phyloP scores from a whole-genome alignment of 1,140 invertebrate species.

The Ceratitis capitata region DNA sequence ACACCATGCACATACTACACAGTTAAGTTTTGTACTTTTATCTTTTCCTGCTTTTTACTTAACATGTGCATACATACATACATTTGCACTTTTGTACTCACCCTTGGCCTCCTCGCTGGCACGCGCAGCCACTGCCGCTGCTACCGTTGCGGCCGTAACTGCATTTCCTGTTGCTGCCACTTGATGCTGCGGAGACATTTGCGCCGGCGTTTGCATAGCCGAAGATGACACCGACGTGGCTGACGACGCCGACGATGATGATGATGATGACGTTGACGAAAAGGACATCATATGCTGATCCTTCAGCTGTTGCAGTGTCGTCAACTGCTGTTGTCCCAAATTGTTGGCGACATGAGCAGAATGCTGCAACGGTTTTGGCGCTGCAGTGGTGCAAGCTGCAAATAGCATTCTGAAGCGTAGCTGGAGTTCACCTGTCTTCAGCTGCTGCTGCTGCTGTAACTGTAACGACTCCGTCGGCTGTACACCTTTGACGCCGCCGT shows the following conservation, averaged over 20 bases:
- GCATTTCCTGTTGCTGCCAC: not conserved
- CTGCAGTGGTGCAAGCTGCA: slow-evolving; percentile 45
- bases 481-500: slow-evolving; percentile 43
- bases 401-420: slow-evolving; percentile 59
- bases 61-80: not conserved
- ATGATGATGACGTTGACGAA: not conserved
- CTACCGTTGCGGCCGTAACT: not conserved
- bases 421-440: slow-evolving; percentile 52
- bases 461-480: slow-evolving; percentile 44
- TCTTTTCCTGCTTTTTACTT: no score
- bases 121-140: slow-evolving; percentile 9
- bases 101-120: slow-evolving; percentile 13
- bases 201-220: not conserved
- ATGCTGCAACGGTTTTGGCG: slow-evolving; percentile 29
- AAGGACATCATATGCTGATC: not conserved
- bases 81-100: not conserved
- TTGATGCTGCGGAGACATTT: slow-evolving; percentile 24
- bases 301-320: slow-evolving; percentile 20
- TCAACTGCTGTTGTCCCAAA: slow-evolving; percentile 11
- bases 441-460: slow-evolving; percentile 64
- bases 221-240: not conserved
- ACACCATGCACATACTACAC: not conserved
- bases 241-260: slow-evolving; percentile 29
- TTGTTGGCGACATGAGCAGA: slow-evolving; percentile 46
- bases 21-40: no score